phyloP scores from a whole-genome alignment of 2,888 invertebrate species.

The Pecten maximus region DNA sequence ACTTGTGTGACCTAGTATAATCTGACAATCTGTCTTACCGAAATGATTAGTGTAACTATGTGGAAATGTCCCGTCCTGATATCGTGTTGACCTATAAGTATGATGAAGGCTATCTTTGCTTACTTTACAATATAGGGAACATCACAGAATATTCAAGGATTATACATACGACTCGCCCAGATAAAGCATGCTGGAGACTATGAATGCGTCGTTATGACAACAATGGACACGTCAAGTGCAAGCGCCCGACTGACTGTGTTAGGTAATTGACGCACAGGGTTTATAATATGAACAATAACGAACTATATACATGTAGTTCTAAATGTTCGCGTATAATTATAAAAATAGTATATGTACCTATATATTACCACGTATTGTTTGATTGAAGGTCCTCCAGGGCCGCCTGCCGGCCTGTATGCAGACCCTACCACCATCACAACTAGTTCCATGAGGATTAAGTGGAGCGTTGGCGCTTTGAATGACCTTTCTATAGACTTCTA shows the following conservation, averaged over 20 bases:
- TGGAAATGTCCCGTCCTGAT: no score
- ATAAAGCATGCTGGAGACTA: slow-evolving; percentile 94
- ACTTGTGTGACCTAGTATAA: no score
- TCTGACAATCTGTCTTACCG: no score
- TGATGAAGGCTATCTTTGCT: no score
- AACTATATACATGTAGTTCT: no score
- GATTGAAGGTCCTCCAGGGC: slow-evolving; percentile 73
- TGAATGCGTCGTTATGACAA: slow-evolving; percentile 94
- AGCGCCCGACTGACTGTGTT: slow-evolving; percentile 78
- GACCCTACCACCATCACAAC: slow-evolving; percentile 59
- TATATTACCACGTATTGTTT: not conserved
- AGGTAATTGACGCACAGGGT: slow-evolving; percentile 84
- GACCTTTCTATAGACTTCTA: slow-evolving; percentile 69
- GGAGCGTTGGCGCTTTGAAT: slow-evolving; percentile 69
- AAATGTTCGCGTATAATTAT: no score
- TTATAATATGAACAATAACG: no score
- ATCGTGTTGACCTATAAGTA: no score
- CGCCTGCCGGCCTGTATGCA: slow-evolving; percentile 71
- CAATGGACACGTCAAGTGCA: slow-evolving; percentile 86
- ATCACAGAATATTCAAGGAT: slow-evolving; percentile 71
- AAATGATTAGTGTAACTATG: no score
- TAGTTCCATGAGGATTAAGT: slow-evolving; percentile 63
- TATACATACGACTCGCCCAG: slow-evolving; percentile 89
- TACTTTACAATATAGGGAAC: slow-evolving; percentile 66
- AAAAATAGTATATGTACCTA: no score